Evolutionary conservation across 2,113 vertebrate species (phyloP), one percentile per base, ranked within the genome.

Genomic region (Reinhardtius hippoglossoides): DNA sequence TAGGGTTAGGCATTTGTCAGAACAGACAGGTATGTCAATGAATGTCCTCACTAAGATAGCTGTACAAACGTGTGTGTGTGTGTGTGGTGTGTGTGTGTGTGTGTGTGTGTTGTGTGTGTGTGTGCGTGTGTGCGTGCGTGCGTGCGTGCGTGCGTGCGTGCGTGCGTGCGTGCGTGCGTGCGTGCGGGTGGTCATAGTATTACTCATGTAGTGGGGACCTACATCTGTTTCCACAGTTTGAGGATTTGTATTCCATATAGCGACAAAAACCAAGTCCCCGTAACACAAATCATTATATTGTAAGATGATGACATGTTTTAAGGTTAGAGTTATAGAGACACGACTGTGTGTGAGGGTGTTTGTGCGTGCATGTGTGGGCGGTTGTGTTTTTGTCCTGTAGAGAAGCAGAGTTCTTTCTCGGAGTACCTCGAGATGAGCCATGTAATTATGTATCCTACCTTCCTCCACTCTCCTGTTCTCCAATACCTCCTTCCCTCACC

Each of bases 371-470:
- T 67, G 1, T 65, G 59, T 65, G 54, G 42, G 12, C 52, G 67
- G 54, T 59, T 40, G 63, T 67, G 76, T 73, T 62, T 65, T 61
- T 42, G 58, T 10, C 58, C 67, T 74, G 50, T 57, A 66, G 65
- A 76, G 71, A 61, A 72, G 24, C 74, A 37, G 74, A 52, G 26
- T 63, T 85, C 70, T 81, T 59, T 84, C 70, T 82, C 54, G 23
- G 52, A 87, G 73, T 85, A 68, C 68, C 78, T 54, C 37, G 74
- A 90, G 81, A 91, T 90, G 90, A 90, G 88, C 85, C 72, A 61
- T 92, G 86, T 92, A 91, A 92, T 93, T 92, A 92, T 86, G 87
- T 88, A 82, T 85, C 89, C 78, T 84, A 82, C 81, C 91, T 83
- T 74, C 76, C 72, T 82, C 78, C 67, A 58, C 77, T 87, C 61